Percentiles rank a stretch among this genome's conserved stretches.
Conservation (phyloP, 1,140 invertebrate species). For the Anthonomus grandis region DNA sequence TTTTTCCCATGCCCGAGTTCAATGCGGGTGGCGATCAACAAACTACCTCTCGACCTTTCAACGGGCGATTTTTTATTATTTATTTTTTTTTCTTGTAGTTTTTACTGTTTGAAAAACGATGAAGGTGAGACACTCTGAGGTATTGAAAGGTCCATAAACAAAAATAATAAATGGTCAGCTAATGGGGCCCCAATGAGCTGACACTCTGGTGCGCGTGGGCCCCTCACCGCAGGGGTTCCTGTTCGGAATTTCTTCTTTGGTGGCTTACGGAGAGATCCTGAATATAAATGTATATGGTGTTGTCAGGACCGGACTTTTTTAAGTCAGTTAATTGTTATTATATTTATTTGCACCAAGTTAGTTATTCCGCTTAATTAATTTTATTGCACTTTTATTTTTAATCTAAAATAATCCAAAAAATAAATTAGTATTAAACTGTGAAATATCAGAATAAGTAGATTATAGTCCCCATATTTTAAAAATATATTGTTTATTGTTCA, state of each 20-base stretch:
- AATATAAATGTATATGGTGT: slow-evolving; percentile 3
- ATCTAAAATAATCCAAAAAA: no score
- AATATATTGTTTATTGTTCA: no score
- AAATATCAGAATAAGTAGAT: no score
- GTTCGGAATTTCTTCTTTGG: slow-evolving; percentile 28
- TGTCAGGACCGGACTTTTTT: slow-evolving; percentile 2
- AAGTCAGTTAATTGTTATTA: no score
- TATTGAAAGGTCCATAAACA: slow-evolving; percentile 31
- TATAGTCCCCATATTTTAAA: no score
- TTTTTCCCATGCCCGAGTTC: no score
- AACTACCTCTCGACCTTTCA: slow-evolving; percentile 18
- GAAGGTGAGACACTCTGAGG: slow-evolving; percentile 20
- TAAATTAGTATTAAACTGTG: no score
- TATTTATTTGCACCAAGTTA: no score
- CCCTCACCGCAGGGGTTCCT: slow-evolving; percentile 19
- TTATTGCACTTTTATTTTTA: no score
- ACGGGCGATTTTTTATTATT: slow-evolving; percentile 12
- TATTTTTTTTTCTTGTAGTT: background rate
- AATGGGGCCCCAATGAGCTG: slow-evolving; percentile 28
- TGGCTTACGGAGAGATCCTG: slow-evolving; percentile 18
- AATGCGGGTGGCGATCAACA: slow-evolving; percentile 19
- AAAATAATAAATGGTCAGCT: slow-evolving; percentile 30
- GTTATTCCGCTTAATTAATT: no score
- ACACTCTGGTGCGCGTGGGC: slow-evolving; percentile 27
- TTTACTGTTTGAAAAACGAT: no score